phyloP scores from a whole-genome alignment of 2,888 invertebrate genomes.

The Isotomurus palustris region DNA sequence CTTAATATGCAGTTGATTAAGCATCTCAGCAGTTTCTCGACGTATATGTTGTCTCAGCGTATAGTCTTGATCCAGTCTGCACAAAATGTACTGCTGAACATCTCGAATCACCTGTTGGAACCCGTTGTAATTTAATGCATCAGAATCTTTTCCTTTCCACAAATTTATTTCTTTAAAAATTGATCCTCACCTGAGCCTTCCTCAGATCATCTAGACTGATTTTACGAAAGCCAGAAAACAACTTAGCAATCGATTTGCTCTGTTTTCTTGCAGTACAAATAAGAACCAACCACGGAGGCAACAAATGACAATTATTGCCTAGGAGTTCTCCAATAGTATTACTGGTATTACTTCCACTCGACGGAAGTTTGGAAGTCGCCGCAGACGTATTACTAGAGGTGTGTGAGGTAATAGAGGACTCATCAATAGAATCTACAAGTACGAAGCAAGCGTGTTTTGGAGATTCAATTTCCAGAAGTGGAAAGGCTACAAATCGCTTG shows the following conservation, averaged over 20 bases:
- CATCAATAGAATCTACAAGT: conserved; percentile 89
- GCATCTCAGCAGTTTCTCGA: conserved; percentile 84
- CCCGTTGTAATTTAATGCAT: background rate
- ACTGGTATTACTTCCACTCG: conserved; percentile 48
- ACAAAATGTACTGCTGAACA: conserved; percentile 90
- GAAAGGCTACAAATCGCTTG: conserved; percentile 79
- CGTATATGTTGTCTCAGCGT: conserved; percentile 82
- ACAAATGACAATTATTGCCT: conserved; percentile 80
- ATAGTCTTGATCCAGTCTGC: conserved; percentile 82
- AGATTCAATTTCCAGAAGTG: conserved; percentile 77
- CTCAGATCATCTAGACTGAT: conserved; percentile 85
- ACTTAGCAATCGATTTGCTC: conserved; percentile 71
- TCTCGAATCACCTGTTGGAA: conserved; percentile 71
- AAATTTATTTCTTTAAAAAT: background rate
- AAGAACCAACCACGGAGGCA: conserved; percentile 76
- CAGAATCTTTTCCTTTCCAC: background rate
- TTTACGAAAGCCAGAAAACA: conserved; percentile 74
- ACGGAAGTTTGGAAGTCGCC: conserved; percentile 7
- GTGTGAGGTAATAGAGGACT: conserved; percentile 50
- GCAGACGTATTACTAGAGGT: conserved; percentile 2
- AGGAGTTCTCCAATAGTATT: conserved; percentile 76
- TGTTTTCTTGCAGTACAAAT: conserved; percentile 57
- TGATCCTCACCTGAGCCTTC: conserved; percentile 59
- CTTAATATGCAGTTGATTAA: conserved; percentile 92
- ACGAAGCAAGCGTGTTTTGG: conserved; percentile 75